Base-by-base conservation (phyloP, 1,140 invertebrate genomes). In the Ganaspis sp. region DNA sequence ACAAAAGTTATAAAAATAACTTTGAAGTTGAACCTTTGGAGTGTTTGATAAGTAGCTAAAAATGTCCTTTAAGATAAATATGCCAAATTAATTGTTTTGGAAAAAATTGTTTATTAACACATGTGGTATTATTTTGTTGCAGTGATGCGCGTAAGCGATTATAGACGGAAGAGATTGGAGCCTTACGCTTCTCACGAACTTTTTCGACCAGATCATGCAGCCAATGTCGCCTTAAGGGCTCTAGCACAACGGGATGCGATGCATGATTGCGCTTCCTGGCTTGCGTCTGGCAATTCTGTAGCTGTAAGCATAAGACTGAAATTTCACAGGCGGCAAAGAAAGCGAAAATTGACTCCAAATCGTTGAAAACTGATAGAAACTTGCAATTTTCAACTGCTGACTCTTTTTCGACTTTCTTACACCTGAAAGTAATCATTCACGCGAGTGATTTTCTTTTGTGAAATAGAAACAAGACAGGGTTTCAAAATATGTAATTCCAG, bases 131-230 rank as follows among this genome's bases (percentile, higher is more conserved):
- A 81, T 80, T 81, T 79, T 79, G 70, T 92, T 92, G 0, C 88
- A 96, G 96, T 96, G n/a, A 96, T 97, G 91, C 95, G 96, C 91
- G 95, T 97, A 78, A 96, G 96, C 84, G 95, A 96, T 82, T 97
- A 97, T 87, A 92, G 96, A 12, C 93, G 96, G 54, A 94, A 95
- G 75, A 94, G 94, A 75, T 94, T 96, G 84, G 94, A 95, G 76
- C 92, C 94, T 26, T 97, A 97, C 87, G 94, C 92, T 64, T 94
- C 93, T 21, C 96, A 97, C 89, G 96, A 97, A 85, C 96, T 98
- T 87, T 98, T 98, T 91, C 92, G 94, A 37, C 93, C 95, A 1
- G 95, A 97, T 89, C 97, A 98, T 90, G 92, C 93, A 29, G 95
- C 96, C 78, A 97, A 96, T 3, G 94, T 94, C 83, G 93, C 94